phyloP scores from a whole-genome alignment of 2,888 invertebrate genomes.

The Brassicogethes aeneus region DNA sequence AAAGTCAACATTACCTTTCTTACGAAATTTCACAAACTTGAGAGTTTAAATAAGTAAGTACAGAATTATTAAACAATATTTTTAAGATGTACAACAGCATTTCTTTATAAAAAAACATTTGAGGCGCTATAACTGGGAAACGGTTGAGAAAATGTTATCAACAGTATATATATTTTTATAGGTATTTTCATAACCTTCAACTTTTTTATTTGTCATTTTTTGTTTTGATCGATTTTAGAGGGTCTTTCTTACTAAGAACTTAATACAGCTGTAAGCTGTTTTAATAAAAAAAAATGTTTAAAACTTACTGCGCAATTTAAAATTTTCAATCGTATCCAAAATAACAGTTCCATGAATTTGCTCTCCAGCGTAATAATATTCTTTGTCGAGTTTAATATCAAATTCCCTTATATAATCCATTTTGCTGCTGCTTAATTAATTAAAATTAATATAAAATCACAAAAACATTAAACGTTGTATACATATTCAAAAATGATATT shows the following conservation, averaged over 20 bases:
- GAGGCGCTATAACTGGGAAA: no score
- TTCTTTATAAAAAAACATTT: no score
- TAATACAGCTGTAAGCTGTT: neutral
- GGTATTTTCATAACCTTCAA: neutral
- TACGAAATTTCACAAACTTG: no score
- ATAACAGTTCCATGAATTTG: constrained; percentile 56
- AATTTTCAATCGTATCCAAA: constrained; percentile 63
- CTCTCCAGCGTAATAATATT: constrained; percentile 70
- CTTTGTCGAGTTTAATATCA: constrained; percentile 65
- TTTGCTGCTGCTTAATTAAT: neutral
- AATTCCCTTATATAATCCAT: constrained; percentile 74
- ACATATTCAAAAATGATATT: no score
- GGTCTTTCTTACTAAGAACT: neutral
- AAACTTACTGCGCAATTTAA: constrained; percentile 60
- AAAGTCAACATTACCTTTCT: no score
- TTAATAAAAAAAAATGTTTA: constrained; percentile 3
- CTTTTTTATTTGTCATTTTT: neutral
- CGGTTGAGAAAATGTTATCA: no score
- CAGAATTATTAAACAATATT: no score
- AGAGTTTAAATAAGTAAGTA: no score
- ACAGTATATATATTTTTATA: neutral
- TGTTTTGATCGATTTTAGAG: neutral
- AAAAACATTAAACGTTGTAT: no score
- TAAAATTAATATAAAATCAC: no score
- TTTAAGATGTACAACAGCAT: no score